Evolutionary conservation across 2,797 vertebrate species (phyloP).

Genomic region (Anomalospiza imberbis): DNA sequence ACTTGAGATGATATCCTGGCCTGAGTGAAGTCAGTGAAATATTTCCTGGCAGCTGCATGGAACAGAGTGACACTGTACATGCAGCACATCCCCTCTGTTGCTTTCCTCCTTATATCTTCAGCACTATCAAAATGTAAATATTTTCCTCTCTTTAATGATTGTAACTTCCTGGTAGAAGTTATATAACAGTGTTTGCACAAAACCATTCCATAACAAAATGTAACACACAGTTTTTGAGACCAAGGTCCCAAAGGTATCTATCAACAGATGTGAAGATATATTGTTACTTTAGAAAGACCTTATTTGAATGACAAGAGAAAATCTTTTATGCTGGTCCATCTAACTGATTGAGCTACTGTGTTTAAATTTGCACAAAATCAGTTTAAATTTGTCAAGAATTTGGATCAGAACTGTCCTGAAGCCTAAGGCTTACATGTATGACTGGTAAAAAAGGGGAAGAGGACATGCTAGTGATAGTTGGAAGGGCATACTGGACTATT

Average conservation of each 20-base stretch:
- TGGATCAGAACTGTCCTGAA: not conserved
- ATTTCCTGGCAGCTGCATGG: not conserved
- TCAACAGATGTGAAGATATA: not conserved
- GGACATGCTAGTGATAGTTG: not conserved
- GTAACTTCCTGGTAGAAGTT: not conserved
- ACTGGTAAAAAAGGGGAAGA: not conserved
- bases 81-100: not conserved
- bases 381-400: not conserved
- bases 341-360: not conserved
- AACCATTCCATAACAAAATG: not conserved
- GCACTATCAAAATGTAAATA: slow-evolving; percentile 18
- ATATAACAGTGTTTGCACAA: not conserved
- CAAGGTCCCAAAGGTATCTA: not conserved
- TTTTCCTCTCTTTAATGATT: not conserved
- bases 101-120: slow-evolving; percentile 7
- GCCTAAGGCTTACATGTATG: not conserved
- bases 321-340: not conserved
- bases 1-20: not conserved
- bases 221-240: not conserved
- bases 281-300: not conserved
- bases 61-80: not conserved
- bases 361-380: not conserved
- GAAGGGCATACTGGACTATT: not conserved
- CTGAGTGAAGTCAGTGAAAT: not conserved
- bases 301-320: not conserved